Evolutionary conservation across 2,113 vertebrate species (phyloP).

Genomic region (Dunckerocampus dactyliophorus): DNA sequence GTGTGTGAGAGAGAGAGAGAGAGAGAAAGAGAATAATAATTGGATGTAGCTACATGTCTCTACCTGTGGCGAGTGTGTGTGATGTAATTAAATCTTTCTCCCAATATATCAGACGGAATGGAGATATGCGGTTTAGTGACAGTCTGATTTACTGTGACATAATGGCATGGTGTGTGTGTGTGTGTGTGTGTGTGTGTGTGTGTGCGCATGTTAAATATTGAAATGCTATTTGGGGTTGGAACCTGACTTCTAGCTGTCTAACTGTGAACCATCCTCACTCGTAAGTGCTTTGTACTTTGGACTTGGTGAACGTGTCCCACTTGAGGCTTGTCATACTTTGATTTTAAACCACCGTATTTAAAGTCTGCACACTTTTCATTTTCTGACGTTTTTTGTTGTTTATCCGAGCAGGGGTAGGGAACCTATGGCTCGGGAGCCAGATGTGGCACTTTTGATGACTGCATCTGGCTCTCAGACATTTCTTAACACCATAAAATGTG

Average conservation of each 20-base stretch:
- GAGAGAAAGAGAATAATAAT: conserved; percentile 34
- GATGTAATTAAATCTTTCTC: conserved; percentile 57
- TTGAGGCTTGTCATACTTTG: conserved; percentile 5
- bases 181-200: conserved; percentile 13
- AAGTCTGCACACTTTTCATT: background rate
- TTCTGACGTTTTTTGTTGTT: background rate
- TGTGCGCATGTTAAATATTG: conserved; percentile 1
- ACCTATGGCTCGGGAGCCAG: no score
- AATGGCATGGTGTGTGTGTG: conserved; percentile 25
- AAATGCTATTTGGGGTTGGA: background rate
- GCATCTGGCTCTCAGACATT: no score
- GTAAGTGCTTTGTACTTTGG: background rate
- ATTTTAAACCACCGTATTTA: conserved; percentile 3
- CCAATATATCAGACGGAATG: conserved; percentile 48
- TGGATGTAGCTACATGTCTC: conserved; percentile 41
- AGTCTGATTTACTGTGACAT: conserved; percentile 52
- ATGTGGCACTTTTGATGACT: no score
- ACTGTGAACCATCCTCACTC: conserved; percentile 6
- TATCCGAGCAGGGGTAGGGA: no score
- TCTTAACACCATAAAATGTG: no score
- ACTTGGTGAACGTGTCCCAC: background rate
- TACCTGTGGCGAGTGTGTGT: conserved; percentile 50
- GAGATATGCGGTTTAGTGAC: conserved; percentile 42
- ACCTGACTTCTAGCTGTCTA: background rate
- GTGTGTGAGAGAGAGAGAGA: conserved; percentile 1